Conservation (phyloP, 2,797 vertebrate genomes). For the Enteromius paludinosus region DNA sequence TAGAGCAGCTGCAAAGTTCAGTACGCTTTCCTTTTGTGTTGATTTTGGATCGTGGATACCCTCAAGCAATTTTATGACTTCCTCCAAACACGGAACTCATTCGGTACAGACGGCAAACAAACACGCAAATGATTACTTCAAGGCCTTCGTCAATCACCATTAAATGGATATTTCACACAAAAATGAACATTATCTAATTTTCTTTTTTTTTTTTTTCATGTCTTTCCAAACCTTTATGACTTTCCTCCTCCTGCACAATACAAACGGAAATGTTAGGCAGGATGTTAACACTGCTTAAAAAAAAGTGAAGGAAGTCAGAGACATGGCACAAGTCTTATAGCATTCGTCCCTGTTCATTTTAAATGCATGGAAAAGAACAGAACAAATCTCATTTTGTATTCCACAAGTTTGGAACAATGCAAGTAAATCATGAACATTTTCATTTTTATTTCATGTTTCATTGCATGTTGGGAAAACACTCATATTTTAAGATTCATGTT, state of each 20-base stretch:
- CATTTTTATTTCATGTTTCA: neutral
- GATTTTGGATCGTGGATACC: slow-evolving; percentile 45
- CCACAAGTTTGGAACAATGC: neutral
- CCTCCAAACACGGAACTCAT: slow-evolving; percentile 51
- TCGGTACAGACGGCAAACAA: slow-evolving; percentile 27
- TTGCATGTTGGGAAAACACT: neutral
- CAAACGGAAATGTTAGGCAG: neutral
- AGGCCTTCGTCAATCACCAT: neutral
- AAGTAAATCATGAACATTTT: slow-evolving; percentile 7
- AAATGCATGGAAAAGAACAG: neutral
- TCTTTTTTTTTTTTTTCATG: neutral
- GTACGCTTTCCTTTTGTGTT: slow-evolving; percentile 49
- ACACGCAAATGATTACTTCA: slow-evolving; percentile 17
- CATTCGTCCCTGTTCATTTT: neutral
- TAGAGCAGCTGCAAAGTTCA: slow-evolving; percentile 45
- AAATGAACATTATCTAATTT: neutral
- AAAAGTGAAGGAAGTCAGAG: neutral
- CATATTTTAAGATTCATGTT: neutral
- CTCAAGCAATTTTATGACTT: slow-evolving; percentile 42
- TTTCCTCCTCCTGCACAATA: neutral
- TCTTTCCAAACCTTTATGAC: neutral
- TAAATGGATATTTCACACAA: slow-evolving; percentile 4
- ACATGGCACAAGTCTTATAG: neutral
- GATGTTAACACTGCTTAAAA: neutral
- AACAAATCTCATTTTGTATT: neutral